These are phyloP conservation scores for Lithodes maja DNA, from an alignment of 2,888 invertebrate genomes.

Conservation along the genomic window DNA sequence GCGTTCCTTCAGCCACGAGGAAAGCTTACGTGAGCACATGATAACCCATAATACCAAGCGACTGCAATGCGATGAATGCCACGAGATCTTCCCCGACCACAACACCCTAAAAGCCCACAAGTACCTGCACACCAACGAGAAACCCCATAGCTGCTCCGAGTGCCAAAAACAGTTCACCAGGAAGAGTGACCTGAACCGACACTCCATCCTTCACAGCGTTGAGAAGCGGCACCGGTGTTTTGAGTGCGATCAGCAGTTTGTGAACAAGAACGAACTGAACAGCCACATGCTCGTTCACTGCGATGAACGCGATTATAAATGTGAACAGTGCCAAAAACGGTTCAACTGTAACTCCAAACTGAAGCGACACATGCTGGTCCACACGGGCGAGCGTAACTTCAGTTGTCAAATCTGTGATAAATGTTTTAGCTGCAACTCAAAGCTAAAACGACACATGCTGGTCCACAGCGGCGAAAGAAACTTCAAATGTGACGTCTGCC, in stretches of 20 bases:
- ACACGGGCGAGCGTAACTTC: constrained; percentile 79
- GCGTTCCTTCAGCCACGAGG: constrained; percentile 34
- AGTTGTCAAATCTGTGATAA: constrained; percentile 93
- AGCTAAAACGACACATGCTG: constrained; percentile 87
- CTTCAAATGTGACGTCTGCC: constrained; percentile 89
- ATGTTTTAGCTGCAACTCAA: constrained; percentile 91
- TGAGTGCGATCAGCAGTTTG: constrained; percentile 39
- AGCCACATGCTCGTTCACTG: constrained; percentile 53
- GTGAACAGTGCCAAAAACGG: constrained; percentile 46
- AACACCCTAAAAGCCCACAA: constrained; percentile 30
- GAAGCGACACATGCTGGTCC: constrained; percentile 46
- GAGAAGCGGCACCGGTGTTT: constrained; percentile 25
- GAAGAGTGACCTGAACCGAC: constrained; percentile 41
- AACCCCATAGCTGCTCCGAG: constrained; percentile 39
- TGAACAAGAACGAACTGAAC: constrained; percentile 30
- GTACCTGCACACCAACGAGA: constrained; percentile 46
- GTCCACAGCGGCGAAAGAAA: constrained; percentile 92
- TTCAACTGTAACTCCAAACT: constrained; percentile 48
- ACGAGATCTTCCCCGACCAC: constrained; percentile 22
- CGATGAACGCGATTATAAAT: constrained; percentile 40
- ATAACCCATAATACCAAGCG: background rate
- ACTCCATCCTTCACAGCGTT: constrained; percentile 29
- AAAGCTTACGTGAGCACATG: constrained; percentile 41
- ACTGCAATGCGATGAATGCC: constrained; percentile 50
- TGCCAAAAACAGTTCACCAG: constrained; percentile 47